Evolutionary conservation across 2,888 invertebrate genomes (phyloP).

Genomic region (Latrodectus hesperus): DNA sequence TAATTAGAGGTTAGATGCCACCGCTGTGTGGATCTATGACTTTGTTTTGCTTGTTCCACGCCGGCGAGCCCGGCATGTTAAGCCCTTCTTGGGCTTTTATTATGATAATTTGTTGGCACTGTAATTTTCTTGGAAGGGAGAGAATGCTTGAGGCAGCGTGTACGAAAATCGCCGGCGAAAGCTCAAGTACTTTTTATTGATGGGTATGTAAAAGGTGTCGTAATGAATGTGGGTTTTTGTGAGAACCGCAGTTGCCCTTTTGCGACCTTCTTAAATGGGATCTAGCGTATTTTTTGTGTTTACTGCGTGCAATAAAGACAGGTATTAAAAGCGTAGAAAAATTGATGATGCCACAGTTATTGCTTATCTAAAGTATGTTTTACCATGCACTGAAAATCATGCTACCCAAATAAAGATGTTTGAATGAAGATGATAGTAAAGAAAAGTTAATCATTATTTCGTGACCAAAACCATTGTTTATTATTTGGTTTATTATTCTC

Average conservation of each 20-base stretch:
- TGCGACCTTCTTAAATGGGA: background rate
- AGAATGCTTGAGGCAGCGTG: background rate
- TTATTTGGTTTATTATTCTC: no score
- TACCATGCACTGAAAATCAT: background rate
- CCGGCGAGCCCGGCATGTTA: slow-evolving; percentile 21
- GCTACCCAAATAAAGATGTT: no score
- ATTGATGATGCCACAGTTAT: background rate
- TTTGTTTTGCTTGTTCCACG: slow-evolving; percentile 47
- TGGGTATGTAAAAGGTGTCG: slow-evolving; percentile 6
- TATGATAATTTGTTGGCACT: slow-evolving; percentile 61
- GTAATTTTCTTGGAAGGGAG: background rate
- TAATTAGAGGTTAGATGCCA: slow-evolving; percentile 45
- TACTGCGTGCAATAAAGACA: background rate
- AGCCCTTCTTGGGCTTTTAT: slow-evolving; percentile 31
- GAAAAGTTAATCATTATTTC: no score
- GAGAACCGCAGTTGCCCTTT: slow-evolving; percentile 22
- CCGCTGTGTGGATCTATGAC: slow-evolving; percentile 1
- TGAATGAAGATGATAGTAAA: background rate
- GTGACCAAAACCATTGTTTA: no score
- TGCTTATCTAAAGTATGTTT: background rate
- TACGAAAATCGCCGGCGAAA: slow-evolving; percentile 12
- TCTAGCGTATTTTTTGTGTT: background rate
- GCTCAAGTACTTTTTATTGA: slow-evolving; percentile 9
- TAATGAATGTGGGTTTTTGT: slow-evolving; percentile 8
- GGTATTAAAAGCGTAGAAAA: background rate